Evolutionary conservation across 37 sponge, comb jelly and placozoan species (phyloP).

Genomic region (Eunapius fragilis): DNA sequence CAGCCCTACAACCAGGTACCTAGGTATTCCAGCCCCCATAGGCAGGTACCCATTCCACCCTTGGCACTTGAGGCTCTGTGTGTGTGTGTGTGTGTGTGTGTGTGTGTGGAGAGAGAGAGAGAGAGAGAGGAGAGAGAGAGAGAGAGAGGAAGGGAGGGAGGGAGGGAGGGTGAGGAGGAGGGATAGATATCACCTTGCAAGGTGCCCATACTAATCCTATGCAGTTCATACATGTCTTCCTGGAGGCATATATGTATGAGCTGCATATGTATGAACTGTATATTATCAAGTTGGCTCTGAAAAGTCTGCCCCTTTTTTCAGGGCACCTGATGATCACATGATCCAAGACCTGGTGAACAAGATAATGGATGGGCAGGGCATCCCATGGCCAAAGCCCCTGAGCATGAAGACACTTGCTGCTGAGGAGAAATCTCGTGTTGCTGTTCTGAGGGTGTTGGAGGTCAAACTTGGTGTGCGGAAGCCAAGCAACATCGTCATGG

Average conservation of each 20-base stretch:
- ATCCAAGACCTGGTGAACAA: conserved; percentile 42
- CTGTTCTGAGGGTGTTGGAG: conserved; percentile 53
- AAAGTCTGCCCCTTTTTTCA: conserved; percentile 11
- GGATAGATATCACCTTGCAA: not conserved
- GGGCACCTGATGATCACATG: conserved; percentile 46
- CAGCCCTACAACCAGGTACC: not conserved
- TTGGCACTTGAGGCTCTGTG: too few species aligned
- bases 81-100: too few species aligned
- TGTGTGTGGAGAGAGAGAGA: too few species aligned
- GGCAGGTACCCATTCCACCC: too few species aligned
- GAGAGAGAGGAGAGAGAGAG: too few species aligned
- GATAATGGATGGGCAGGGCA: conserved; percentile 52
- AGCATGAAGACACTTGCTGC: conserved; percentile 36
- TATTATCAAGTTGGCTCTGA: too few species aligned
- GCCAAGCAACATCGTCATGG: conserved; percentile 14
- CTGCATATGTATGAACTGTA: too few species aligned
- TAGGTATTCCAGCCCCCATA: too few species aligned
- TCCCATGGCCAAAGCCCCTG: conserved; percentile 63
- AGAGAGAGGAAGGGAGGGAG: too few species aligned
- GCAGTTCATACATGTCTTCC: too few species aligned
- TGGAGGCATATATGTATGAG: too few species aligned
- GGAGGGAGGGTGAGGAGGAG: not conserved
- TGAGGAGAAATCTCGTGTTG: conserved; percentile 50
- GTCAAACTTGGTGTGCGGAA: conserved; percentile 35
- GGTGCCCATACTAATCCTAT: too few species aligned